Evolutionary conservation across 1,140 invertebrate genomes (phyloP).

Genomic region (Drosophila tristis): DNA sequence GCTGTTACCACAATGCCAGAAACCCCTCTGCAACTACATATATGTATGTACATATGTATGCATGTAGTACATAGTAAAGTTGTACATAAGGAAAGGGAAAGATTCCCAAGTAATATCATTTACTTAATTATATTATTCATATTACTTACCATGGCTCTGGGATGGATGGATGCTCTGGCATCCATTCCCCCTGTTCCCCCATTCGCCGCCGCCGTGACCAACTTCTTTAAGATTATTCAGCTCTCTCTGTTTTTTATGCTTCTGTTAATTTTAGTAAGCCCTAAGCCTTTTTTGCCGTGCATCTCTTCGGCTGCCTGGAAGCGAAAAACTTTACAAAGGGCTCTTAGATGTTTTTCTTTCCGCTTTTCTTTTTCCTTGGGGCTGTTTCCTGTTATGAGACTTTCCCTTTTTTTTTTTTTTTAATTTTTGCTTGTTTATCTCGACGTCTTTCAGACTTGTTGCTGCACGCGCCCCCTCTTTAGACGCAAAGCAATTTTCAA

Average conservation of each 20-base stretch:
- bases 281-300: constrained; percentile 1
- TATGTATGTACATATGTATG: too few relatives aligned
- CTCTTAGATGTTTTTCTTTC: constrained; percentile 15
- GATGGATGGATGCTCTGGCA: too few relatives aligned
- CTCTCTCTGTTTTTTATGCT: constrained; percentile 34
- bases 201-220: too few relatives aligned
- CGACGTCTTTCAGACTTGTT: constrained; percentile 17
- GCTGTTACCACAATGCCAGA: too few relatives aligned
- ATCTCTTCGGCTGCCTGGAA: neutral
- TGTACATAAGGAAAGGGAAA: constrained; percentile 26
- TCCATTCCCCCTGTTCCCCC: too few relatives aligned
- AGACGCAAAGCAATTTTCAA: constrained; percentile 47
- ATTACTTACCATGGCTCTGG: too few relatives aligned
- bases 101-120: constrained; percentile 48
- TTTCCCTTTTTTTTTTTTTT: constrained; percentile 6
- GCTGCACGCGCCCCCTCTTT: constrained; percentile 6
- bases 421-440: too few relatives aligned
- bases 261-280: constrained; percentile 39
- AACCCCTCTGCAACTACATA: too few relatives aligned
- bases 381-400: constrained; percentile 3
- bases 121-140: constrained; percentile 31
- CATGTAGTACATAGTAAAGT: too few relatives aligned
- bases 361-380: constrained; percentile 14
- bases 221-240: too few relatives aligned
- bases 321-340: constrained; percentile 19